Conservation (phyloP, 2,888 invertebrate species). For the Watsonalla cultraria region DNA sequence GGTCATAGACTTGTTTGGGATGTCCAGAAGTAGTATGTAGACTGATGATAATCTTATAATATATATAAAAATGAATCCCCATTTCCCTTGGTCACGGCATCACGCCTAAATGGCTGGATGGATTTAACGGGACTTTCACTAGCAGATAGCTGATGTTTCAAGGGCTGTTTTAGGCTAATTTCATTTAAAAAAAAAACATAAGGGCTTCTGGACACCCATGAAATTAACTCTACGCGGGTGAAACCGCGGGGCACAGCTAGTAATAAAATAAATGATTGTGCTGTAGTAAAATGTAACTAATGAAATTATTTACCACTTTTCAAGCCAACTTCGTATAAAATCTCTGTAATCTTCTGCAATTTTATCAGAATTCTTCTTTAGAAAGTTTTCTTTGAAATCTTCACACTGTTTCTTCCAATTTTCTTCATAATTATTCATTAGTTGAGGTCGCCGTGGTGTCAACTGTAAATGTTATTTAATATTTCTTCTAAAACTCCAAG, state of each 20-base stretch:
- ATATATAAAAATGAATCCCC: too few species aligned
- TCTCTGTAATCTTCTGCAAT: conserved; percentile 47
- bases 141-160: too few species aligned
- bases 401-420: conserved; percentile 29
- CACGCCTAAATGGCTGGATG: too few species aligned
- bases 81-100: too few species aligned
- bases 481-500: background rate
- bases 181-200: too few species aligned
- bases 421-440: conserved; percentile 26
- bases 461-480: conserved; percentile 12
- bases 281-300: background rate
- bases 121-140: too few species aligned
- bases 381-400: conserved; percentile 29
- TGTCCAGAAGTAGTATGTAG: too few species aligned
- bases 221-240: too few species aligned
- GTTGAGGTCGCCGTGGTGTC: conserved; percentile 8
- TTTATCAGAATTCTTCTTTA: conserved; percentile 26
- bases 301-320: conserved; percentile 43
- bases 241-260: too few species aligned
- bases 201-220: too few species aligned
- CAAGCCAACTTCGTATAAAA: conserved; percentile 51
- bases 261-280: background rate
- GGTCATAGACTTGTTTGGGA: too few species aligned
- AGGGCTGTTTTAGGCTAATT: too few species aligned
- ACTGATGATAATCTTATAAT: background rate